These are phyloP conservation scores for Nylanderia fulva DNA, from an alignment of 1,140 invertebrate species.

Conservation along the genomic window DNA sequence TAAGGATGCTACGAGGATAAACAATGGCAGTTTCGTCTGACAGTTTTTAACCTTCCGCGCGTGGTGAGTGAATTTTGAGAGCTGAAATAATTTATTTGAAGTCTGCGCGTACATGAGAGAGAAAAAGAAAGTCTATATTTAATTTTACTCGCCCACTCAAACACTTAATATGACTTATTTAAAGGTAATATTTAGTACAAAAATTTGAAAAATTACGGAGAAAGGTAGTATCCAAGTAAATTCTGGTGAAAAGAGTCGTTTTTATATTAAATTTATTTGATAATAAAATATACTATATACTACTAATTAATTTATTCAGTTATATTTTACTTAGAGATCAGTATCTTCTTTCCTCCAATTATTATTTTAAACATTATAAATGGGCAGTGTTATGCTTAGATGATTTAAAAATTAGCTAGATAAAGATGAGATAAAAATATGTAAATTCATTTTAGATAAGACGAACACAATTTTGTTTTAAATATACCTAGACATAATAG, in stretches of 20 bases:
- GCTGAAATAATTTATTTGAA: conserved; percentile 46
- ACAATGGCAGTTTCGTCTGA: conserved; percentile 18
- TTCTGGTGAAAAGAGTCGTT: too few species aligned
- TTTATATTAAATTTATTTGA: not conserved
- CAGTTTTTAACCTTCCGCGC: conserved; percentile 17
- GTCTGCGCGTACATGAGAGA: not conserved
- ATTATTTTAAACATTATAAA: not conserved
- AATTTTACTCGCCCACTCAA: conserved; percentile 17
- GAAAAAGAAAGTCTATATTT: conserved; percentile 12
- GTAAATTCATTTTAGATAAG: too few species aligned
- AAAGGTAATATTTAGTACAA: not conserved
- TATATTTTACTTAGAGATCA: not conserved
- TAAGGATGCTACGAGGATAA: conserved; percentile 26
- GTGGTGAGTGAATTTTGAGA: conserved; percentile 31
- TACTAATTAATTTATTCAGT: conserved; percentile 23
- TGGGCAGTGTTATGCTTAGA: too few species aligned
- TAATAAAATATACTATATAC: conserved; percentile 16
- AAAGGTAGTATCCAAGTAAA: too few species aligned
- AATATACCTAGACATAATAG: too few species aligned
- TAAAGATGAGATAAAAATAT: too few species aligned
- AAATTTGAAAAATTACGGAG: conserved; percentile 25
- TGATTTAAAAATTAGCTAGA: too few species aligned
- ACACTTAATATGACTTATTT: conserved; percentile 34
- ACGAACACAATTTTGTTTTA: too few species aligned
- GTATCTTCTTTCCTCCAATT: not conserved